Base-by-base conservation (phyloP, 1,140 invertebrate species). In the Procambarus virginalis region DNA sequence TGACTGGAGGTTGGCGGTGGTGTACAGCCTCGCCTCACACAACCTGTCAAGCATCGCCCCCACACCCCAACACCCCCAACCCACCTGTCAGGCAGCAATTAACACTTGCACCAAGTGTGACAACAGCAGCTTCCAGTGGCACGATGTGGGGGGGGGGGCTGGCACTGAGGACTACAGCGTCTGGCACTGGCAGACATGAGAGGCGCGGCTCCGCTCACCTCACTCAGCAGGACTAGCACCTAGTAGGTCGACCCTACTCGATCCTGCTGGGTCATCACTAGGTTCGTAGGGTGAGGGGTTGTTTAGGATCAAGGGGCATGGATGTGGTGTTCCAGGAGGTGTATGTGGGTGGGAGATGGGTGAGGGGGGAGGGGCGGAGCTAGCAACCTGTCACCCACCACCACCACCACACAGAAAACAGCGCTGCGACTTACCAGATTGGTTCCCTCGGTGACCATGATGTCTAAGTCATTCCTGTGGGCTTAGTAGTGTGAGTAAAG, bases 391-490 rank as follows among this genome's bases (percentile, higher is more conserved):
- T 55, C 51, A 55, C 51, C 8, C 2, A 8, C 51, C 51, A 55
- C 8, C 51, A 12, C 58, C 6, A 17, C 14, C 58, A n/a, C 80
- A 20, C 55, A 51, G 6, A 4, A 12, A 34, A 14, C 5, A 70
- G 22, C 14, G 34, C 17, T 46, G n/a, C 10, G 14, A 85, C 84
- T 85, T 76, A 85, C 84, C 84, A 85, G 84, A 45, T 85, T 85
- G n/a, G 84, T 85, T 85, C 84, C 84, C 75, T 85, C 84, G 84
- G 84, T 85, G 73, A 85, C 84, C 84, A 85, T 85, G 84, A 58
- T 85, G 84, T 77, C 73, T 85, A 85, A 51, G 70, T 85, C 84
- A 55, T 85, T 77, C 73, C 84, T 58, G 75, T 55, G 73, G 84
- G 84, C 55, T 51, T 77, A 64, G 84, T 51, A 73, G 84, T 85